Conservation (phyloP, 2,888 invertebrate species). For the Lasioglossum pauxillum region DNA sequence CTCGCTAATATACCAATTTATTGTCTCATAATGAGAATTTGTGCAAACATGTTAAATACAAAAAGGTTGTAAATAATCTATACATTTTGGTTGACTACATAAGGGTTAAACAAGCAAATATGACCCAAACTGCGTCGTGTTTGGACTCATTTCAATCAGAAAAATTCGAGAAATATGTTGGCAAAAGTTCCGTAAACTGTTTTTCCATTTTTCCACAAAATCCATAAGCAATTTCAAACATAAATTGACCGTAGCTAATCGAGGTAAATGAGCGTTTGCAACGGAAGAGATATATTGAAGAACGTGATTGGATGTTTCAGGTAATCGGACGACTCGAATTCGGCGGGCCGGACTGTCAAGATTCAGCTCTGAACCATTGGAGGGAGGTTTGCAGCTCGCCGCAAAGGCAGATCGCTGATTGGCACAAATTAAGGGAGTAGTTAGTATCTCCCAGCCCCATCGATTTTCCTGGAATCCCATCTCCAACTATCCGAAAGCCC, state of each 20-base stretch:
- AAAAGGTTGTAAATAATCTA: no score
- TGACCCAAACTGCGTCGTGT: no score
- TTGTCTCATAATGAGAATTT: no score
- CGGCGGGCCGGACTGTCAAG: conserved; percentile 92
- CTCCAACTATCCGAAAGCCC: conserved; percentile 64
- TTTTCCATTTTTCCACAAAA: no score
- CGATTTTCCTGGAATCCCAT: conserved; percentile 65
- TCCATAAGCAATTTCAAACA: background rate
- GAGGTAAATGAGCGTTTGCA: background rate
- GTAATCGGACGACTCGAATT: conserved; percentile 98
- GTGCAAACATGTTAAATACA: no score
- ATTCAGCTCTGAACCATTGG: conserved; percentile 97
- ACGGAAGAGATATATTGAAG: background rate
- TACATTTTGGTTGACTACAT: no score
- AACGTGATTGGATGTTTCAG: conserved; percentile 84
- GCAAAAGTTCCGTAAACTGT: no score
- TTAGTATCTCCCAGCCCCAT: conserved; percentile 44
- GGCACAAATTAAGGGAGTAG: conserved; percentile 99
- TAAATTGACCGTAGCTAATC: background rate
- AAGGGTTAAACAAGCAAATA: no score
- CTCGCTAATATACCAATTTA: no score
- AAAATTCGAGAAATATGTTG: no score
- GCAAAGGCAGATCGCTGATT: conserved; percentile 98
- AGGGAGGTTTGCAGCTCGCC: conserved; percentile 98
- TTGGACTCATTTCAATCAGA: no score